Percentiles rank a stretch among this genome's conserved stretches.
phyloP scores from a whole-genome alignment of 2,888 invertebrate species.

The Syrista parreyssii region DNA sequence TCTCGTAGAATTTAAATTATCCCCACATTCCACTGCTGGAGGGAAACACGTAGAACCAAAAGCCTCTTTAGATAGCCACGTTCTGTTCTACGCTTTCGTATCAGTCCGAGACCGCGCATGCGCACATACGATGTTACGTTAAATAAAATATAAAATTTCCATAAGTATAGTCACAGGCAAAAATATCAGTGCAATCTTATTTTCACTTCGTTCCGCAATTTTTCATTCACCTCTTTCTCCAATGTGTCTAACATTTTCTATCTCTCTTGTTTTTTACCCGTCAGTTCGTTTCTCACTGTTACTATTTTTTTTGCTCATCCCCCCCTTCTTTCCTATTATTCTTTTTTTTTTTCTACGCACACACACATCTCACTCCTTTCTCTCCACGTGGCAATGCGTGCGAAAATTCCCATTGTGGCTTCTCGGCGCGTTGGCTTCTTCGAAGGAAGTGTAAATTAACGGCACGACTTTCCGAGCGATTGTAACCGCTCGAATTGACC shows the following conservation, averaged over 20 bases:
- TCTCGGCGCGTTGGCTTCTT: background rate
- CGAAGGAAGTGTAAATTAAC: background rate
- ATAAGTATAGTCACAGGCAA: background rate
- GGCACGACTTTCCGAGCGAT: background rate
- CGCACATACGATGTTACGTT: background rate
- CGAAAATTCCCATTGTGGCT: background rate
- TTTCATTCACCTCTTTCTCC: background rate
- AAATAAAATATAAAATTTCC: background rate
- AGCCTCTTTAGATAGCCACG: background rate
- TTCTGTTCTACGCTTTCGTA: background rate
- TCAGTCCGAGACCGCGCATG: constrained; percentile 5
- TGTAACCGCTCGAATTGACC: background rate
- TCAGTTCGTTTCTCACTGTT: background rate
- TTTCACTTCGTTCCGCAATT: background rate
- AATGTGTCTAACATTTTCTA: background rate
- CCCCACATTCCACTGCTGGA: background rate
- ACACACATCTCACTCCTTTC: background rate
- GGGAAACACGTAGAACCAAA: background rate
- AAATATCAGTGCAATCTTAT: background rate
- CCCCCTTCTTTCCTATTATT: background rate
- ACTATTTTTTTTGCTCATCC: background rate
- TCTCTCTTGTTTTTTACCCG: too few relatives aligned
- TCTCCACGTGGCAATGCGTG: background rate
- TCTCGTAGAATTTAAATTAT: background rate
- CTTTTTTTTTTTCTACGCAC: background rate